A percentile compares a stretch with the other conserved stretches of the same genome.
These are phyloP conservation scores for Falco berigora DNA, from an alignment of 2,797 vertebrate genomes.

Conservation along the genomic window DNA sequence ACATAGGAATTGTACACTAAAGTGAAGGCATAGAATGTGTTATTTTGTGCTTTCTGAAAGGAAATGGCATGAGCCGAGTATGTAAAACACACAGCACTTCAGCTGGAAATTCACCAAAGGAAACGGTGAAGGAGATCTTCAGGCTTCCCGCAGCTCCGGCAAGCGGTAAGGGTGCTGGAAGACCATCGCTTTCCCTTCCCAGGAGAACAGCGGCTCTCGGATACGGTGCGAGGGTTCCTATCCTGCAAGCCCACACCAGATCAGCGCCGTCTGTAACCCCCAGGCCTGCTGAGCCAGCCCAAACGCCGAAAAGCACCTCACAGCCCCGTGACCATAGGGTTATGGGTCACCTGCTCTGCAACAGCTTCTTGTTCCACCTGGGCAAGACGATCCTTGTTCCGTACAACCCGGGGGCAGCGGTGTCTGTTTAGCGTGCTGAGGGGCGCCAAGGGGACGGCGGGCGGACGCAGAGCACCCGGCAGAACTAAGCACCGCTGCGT, in stretches of 20 bases:
- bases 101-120: neutral
- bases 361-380: neutral
- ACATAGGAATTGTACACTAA: neutral
- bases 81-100: neutral
- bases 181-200: neutral
- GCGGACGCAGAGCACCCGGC: neutral
- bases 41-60: neutral
- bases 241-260: neutral
- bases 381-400: neutral
- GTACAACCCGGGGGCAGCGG: neutral
- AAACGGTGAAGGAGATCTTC: neutral
- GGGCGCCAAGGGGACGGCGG: neutral
- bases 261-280: neutral
- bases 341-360: neutral
- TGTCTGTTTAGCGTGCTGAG: neutral
- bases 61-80: neutral
- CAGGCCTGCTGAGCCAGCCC: neutral
- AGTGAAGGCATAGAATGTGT: neutral
- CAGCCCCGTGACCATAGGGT: neutral
- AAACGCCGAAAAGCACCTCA: neutral
- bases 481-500: neutral
- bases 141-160: neutral
- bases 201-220: neutral
- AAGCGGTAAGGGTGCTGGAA: neutral
- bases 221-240: neutral